Evolutionary conservation across 2,113 vertebrate species (phyloP).

Genomic region (Xerus inauris): DNA sequence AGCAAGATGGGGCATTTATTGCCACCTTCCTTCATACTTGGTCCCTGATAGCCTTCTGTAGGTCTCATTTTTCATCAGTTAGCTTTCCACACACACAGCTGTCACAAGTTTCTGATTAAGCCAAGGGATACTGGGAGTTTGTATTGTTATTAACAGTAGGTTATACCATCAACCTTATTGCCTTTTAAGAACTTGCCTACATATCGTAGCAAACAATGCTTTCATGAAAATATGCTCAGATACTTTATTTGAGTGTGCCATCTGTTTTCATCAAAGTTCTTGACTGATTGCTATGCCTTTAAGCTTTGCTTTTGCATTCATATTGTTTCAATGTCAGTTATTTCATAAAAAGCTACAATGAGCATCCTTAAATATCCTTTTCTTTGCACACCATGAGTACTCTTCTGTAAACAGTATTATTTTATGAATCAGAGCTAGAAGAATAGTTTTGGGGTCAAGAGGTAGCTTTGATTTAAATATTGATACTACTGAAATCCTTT

Average conservation of each 20-base stretch:
- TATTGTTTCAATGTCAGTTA: not conserved
- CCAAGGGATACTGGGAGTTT: too few relatives aligned
- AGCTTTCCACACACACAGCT: not conserved
- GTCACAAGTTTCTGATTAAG: not conserved
- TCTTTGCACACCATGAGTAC: not conserved
- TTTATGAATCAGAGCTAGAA: not conserved
- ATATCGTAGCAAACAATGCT: not conserved
- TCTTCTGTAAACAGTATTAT: not conserved
- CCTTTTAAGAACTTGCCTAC: not conserved
- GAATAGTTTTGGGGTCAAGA: not conserved
- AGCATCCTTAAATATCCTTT: not conserved
- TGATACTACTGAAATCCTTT: not conserved
- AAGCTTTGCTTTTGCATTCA: not conserved
- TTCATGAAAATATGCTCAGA: not conserved
- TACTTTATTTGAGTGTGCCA: not conserved
- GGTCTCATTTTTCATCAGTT: accelerated
- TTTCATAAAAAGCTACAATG: not conserved
- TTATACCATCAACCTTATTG: not conserved
- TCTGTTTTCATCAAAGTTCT: not conserved
- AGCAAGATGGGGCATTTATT: not conserved
- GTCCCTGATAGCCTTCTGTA: not conserved
- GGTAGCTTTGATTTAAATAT: not conserved
- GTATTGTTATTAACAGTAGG: not conserved
- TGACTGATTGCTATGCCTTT: not conserved
- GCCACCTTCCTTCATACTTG: not conserved